Conservation (phyloP, 2,113 vertebrate species). For the Recurvirostra avosetta region DNA sequence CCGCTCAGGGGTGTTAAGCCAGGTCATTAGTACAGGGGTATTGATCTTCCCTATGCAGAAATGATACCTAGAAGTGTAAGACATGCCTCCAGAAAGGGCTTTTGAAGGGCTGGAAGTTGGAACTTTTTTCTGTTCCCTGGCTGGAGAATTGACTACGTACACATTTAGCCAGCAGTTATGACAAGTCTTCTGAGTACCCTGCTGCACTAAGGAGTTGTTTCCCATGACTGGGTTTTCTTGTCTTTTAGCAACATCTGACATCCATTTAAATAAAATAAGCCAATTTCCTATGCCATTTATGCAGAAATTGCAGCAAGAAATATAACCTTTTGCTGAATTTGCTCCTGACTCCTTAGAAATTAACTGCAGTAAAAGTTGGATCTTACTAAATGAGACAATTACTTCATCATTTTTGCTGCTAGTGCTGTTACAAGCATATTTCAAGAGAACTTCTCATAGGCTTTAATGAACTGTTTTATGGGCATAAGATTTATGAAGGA, state of each 20-base stretch:
- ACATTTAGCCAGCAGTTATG: not conserved
- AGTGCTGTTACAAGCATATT: not conserved
- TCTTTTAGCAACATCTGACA: constrained; percentile 59
- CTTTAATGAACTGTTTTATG: not conserved
- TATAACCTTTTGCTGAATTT: constrained; percentile 49
- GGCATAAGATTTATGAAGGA: not conserved
- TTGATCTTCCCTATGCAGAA: not conserved
- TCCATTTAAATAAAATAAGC: constrained; percentile 50
- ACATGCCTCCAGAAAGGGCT: not conserved
- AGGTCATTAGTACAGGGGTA: not conserved
- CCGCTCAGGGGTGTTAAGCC: not conserved
- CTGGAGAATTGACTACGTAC: not conserved
- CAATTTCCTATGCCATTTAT: not conserved
- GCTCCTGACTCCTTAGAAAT: constrained; percentile 45
- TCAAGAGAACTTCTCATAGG: not conserved
- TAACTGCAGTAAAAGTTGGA: not conserved
- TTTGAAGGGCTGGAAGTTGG: not conserved
- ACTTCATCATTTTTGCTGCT: not conserved
- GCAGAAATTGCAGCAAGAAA: constrained; percentile 48
- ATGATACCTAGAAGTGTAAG: not conserved
- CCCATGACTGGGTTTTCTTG: not conserved
- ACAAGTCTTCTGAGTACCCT: not conserved
- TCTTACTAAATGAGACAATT: not conserved
- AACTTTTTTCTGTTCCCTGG: not conserved
- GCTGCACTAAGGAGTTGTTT: not conserved